Base-by-base conservation (phyloP, 2,888 invertebrate species). In the Polymixis lichenea region DNA sequence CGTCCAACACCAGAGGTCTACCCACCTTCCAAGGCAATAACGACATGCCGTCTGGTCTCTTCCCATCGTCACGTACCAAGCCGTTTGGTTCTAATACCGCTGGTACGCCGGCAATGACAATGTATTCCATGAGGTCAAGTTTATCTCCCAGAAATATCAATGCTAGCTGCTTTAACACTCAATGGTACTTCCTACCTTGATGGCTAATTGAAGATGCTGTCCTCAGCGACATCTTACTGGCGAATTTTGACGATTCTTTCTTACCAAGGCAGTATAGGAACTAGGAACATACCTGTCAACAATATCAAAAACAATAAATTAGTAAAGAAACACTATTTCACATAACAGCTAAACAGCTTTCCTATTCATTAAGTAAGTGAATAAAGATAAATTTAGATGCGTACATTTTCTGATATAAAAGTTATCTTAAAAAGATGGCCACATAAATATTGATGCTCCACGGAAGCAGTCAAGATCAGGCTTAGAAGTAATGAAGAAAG, bases 251-350 rank as follows among this genome's bases (percentile, higher is more conserved):
- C n/a, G 13, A 15, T 64, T 17, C 3, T 65, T 75, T 64, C 17
- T 56, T 22, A 53, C 19, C 22, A 38, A n/a, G 0, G 32, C 0
- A 28, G 13, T 22, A 22, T 1, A 38, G 5, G 9, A 62, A 51
- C 25, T 81, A 19, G 81, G 43, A 62, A 77, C 82, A 11, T 77
- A 77, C 77, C 77, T 77, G 77, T 1, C 2, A 75, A 75, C 82
- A 77, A 77, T 8, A 74, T 0, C 1, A 79, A 80, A 73, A 56
- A 49, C 0, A 51, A 56, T 9, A 22, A 72, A 61, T 81, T 25
- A 74, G 49, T 43, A 58, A 17, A 56, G 25, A 25, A 11, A 56
- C 25, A 56, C 15, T 6, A 25, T 15, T 56, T 25, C 13, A 46
- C 3, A 46, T 5, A n/a, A n/a, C n/a, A n/a, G n/a, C n/a, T n/a